Conservation (phyloP, 2,797 vertebrate genomes). For the Microctenopoma stevenorrisi region DNA sequence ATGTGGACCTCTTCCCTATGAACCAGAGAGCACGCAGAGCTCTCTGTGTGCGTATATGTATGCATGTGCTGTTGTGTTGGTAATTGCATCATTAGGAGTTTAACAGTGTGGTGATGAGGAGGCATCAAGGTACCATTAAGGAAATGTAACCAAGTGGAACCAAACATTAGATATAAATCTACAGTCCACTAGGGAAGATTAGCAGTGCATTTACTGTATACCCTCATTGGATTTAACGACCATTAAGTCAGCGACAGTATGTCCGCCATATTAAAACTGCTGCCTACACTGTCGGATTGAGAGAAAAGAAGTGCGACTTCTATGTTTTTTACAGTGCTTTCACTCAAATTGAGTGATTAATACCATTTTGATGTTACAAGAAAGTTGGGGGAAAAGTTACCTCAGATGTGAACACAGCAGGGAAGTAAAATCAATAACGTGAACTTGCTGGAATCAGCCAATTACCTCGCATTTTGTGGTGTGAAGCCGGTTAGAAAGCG, state of each 20-base stretch:
- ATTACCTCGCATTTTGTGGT: no score
- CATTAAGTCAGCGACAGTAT: slow-evolving; percentile 21
- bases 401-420: background rate
- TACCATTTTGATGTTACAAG: background rate
- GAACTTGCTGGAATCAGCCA: no score
- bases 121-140: slow-evolving; percentile 48
- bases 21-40: background rate
- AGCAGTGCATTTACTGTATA: slow-evolving; percentile 35
- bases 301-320: background rate
- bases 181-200: slow-evolving; percentile 40
- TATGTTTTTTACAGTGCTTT: background rate
- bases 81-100: slow-evolving; percentile 32
- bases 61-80: slow-evolving; percentile 4
- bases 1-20: background rate
- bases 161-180: slow-evolving; percentile 44
- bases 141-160: slow-evolving; percentile 53
- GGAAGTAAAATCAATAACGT: background rate
- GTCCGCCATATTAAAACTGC: slow-evolving; percentile 21
- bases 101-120: slow-evolving; percentile 21
- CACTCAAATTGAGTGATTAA: slow-evolving; percentile 1
- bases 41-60: slow-evolving; percentile 1
- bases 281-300: background rate
- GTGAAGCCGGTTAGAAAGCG: background rate
- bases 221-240: slow-evolving; percentile 39
- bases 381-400: background rate